These are phyloP conservation scores for Champsocephalus esox DNA, from an alignment of 2,797 vertebrate genomes.

Conservation along the genomic window DNA sequence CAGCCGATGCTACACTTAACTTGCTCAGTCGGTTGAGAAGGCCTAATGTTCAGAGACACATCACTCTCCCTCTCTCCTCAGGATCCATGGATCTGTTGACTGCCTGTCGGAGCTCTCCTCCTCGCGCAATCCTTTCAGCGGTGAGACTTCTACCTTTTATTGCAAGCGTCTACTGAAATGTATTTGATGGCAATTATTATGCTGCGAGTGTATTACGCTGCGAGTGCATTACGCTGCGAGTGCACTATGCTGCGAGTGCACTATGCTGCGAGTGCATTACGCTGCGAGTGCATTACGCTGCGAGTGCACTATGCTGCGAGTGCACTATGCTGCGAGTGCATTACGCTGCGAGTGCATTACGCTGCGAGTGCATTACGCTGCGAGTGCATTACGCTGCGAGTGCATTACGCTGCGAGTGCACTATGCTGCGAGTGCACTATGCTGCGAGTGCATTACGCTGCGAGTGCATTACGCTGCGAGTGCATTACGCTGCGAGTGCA, in stretches of 20 bases:
- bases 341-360: too few relatives aligned
- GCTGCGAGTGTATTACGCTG: background rate
- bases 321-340: too few relatives aligned
- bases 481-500: background rate
- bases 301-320: background rate
- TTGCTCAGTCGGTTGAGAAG: background rate
- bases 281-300: too few relatives aligned
- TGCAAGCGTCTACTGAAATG: constrained; percentile 1
- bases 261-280: too few relatives aligned
- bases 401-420: background rate
- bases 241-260: too few relatives aligned
- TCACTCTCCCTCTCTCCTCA: constrained; percentile 35
- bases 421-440: too few relatives aligned
- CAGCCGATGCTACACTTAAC: background rate
- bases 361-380: too few relatives aligned
- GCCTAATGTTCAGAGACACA: background rate
- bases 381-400: constrained; percentile 6
- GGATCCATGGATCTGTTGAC: constrained; percentile 92
- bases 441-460: too few relatives aligned
- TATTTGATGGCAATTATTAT: constrained; percentile 27
- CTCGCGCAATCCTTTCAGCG: constrained; percentile 87
- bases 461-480: too few relatives aligned
- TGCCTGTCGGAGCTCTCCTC: constrained; percentile 92
- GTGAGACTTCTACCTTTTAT: constrained; percentile 79
- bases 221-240: too few relatives aligned